A percentile compares a stretch with the other conserved stretches of the same genome.
Conservation (phyloP, 2,113 vertebrate species). For the Chrysochloris asiatica region DNA sequence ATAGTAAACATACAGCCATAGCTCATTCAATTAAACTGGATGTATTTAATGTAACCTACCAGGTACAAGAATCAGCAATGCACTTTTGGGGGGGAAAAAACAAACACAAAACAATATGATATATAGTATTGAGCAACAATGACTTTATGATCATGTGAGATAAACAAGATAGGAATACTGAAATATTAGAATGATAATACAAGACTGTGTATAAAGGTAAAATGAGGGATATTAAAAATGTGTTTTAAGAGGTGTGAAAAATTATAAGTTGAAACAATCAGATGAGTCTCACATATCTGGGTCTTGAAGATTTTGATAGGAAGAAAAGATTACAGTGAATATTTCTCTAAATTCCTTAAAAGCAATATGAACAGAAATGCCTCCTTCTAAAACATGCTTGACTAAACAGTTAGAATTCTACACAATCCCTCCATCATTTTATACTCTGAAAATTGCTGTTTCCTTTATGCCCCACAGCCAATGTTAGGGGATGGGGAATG, state of each 20-base stretch:
- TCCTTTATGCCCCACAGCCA: slow-evolving; percentile 42
- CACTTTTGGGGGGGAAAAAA: background rate
- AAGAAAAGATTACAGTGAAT: background rate
- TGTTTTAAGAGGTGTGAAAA: background rate
- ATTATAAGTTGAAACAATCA: slow-evolving; percentile 19
- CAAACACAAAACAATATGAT: no score
- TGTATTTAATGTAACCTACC: background rate
- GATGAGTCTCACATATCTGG: background rate
- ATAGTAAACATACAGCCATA: slow-evolving; percentile 18
- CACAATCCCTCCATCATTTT: slow-evolving; percentile 38
- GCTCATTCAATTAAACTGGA: background rate
- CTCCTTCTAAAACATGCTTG: slow-evolving; percentile 19
- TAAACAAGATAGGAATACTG: slow-evolving; percentile 15
- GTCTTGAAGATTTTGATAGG: background rate
- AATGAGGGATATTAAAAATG: slow-evolving; percentile 29
- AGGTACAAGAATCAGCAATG: background rate
- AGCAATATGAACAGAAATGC: slow-evolving; percentile 30
- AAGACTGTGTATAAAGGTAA: background rate
- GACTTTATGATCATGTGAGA: slow-evolving; percentile 21
- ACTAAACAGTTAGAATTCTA: slow-evolving; percentile 41
- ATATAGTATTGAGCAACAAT: slow-evolving; percentile 26
- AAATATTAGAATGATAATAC: slow-evolving; percentile 36
- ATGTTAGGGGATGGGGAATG: background rate
- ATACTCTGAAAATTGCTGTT: slow-evolving; percentile 45
- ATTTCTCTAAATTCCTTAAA: slow-evolving; percentile 49